Evolutionary conservation across 2,113 vertebrate genomes (phyloP).

Genomic region (Rutilus rutilus): DNA sequence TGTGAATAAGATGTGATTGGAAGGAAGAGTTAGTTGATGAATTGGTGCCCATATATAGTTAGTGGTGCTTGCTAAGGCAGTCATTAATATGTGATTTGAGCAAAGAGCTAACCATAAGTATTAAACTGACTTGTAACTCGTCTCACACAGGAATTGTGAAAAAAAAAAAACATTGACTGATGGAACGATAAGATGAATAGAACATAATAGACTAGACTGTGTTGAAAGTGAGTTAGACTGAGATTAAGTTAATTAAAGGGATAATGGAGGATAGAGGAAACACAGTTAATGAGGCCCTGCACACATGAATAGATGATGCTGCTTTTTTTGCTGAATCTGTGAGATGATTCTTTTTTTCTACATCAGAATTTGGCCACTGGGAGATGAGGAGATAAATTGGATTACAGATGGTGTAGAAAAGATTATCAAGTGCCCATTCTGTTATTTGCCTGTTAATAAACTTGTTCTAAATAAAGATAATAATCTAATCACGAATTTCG

Average conservation of each 20-base stretch:
- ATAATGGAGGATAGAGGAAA: constrained; percentile 13
- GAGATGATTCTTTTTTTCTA: background rate
- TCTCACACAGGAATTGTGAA: background rate
- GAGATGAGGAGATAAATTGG: constrained; percentile 1
- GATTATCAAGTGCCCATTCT: background rate
- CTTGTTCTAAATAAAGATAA: background rate
- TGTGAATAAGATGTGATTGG: constrained; percentile 8
- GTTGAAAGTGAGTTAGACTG: constrained; percentile 28
- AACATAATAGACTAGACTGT: constrained; percentile 32
- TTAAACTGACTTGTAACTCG: background rate
- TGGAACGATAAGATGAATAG: constrained; percentile 19
- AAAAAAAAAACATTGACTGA: background rate
- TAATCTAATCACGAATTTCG: background rate
- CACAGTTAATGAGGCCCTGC: constrained; percentile 24
- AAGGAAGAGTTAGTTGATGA: background rate
- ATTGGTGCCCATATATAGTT: background rate
- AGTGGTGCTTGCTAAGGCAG: background rate
- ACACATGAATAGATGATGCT: background rate
- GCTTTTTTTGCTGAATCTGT: constrained; percentile 27
- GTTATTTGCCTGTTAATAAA: background rate
- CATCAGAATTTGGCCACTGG: background rate
- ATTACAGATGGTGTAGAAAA: background rate
- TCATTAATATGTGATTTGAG: background rate
- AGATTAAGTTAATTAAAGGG: constrained; percentile 18
- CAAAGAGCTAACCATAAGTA: background rate